These are phyloP conservation scores for Anguilla obscura DNA, from an alignment of 2,797 vertebrate genomes.

Conservation along the genomic window DNA sequence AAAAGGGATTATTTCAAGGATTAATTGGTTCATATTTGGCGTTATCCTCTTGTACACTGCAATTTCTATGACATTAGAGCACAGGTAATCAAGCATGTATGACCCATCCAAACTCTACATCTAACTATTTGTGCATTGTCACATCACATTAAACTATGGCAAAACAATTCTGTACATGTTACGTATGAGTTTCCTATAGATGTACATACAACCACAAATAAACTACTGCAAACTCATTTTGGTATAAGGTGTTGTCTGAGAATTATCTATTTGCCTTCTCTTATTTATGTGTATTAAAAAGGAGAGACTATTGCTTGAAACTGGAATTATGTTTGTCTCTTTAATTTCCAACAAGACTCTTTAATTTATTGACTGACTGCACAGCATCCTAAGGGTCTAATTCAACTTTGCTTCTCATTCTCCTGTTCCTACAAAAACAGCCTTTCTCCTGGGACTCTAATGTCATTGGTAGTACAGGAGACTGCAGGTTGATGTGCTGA, in stretches of 20 bases:
- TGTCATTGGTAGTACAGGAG: not conserved
- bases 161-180: no score
- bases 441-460: not conserved
- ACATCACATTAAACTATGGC: no score
- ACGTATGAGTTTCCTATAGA: no score
- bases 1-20: not conserved
- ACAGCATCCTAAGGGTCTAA: slow-evolving; percentile 11
- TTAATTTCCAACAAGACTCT: not conserved
- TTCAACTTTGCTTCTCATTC: slow-evolving; percentile 1
- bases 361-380: slow-evolving; percentile 6
- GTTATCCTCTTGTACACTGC: not conserved
- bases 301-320: not conserved
- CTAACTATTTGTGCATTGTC: no score
- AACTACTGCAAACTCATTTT: not conserved
- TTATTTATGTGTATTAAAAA: no score
- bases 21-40: not conserved
- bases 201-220: not conserved
- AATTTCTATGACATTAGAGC: not conserved
- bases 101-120: not conserved
- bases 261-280: not conserved
- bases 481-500: not conserved
- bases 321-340: not conserved
- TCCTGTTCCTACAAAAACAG: not conserved
- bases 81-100: not conserved
- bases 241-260: not conserved